Evolutionary conservation across 2,113 vertebrate genomes (phyloP), one percentile per base, ranked within the genome.

Genomic region (Nannospalax galili): DNA sequence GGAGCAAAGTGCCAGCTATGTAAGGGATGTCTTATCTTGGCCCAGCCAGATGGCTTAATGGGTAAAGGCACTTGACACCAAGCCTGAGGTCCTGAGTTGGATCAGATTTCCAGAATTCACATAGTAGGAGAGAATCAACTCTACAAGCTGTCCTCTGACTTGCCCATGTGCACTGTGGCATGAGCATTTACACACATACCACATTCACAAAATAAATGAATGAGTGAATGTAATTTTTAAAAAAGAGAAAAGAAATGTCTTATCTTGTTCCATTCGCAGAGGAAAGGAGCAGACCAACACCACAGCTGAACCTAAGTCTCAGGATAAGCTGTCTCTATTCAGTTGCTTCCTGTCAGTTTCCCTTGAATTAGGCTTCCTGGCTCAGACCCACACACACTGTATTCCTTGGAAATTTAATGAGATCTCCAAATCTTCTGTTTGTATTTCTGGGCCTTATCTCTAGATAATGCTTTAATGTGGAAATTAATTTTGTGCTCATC

Each of bases 401-500:
- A 84, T 73, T 97, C 62, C 62, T 81, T 3, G 7, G 91, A 96
- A 95, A 94, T 89, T 91, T 80, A 97, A 90, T 94, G 65, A 89
- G 79, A 80, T 60, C 37, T 30, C 56, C 1, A 0, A 87, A 45
- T 56, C 92, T 90, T 96, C 91, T 91, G 28, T 95, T 94, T 1
- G 3, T 95, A 74, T 95, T 95, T 92, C 89, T 58, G 69, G 58
- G 74, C 65, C 96, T 96, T 97, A 97, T 97, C 96, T 94, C 87
- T 69, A 91, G 72, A 60, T 91, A 94, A 92, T 88, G 79, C 2
- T 3, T 94, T 96, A 95, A 95, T 94, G 84, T 82, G 89, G 94
- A 98, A 97, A 96, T 96, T 97, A 98, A 96, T 98, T 97, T 96
- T 78, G 67, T 88, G 72, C 75, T 95, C 87, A 94, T 97, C 96